These are phyloP conservation scores for Geophilus truncorum DNA, from an alignment of 2,888 invertebrate species.

Conservation along the genomic window DNA sequence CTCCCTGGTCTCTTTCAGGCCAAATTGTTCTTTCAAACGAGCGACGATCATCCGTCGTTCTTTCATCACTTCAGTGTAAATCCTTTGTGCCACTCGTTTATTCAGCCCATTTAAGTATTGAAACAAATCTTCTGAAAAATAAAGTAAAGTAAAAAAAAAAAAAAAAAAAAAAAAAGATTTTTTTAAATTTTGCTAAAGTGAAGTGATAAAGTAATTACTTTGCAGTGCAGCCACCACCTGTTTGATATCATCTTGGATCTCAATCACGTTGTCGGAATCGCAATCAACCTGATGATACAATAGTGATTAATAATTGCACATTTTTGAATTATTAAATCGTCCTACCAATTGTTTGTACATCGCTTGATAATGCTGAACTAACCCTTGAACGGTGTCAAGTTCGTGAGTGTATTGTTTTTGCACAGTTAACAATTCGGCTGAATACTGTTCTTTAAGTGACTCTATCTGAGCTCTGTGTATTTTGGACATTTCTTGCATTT, in stretches of 20 bases:
- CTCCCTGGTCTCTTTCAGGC: neutral
- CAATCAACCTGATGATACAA: neutral
- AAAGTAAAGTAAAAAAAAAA: neutral
- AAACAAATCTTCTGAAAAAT: slow-evolving; percentile 18
- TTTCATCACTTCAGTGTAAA: slow-evolving; percentile 25
- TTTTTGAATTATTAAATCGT: neutral
- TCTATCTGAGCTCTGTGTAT: neutral
- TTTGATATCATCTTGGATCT: slow-evolving; percentile 11
- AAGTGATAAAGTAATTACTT: neutral
- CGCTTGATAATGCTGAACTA: neutral
- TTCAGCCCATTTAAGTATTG: neutral
- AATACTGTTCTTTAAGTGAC: neutral
- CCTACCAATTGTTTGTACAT: slow-evolving; percentile 13
- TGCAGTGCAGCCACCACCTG: neutral
- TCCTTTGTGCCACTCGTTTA: slow-evolving; percentile 2
- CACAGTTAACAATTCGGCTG: neutral
- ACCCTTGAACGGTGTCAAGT: neutral
- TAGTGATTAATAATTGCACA: neutral
- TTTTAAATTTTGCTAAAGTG: neutral
- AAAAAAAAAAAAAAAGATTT: neutral
- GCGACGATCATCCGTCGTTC: neutral
- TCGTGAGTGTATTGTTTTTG: neutral
- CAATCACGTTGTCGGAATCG: neutral
- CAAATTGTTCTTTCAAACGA: neutral
- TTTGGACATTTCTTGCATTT: neutral